Evolutionary conservation across 2,888 invertebrate genomes (phyloP), one percentile per base, ranked within the genome.

Genomic region (Petrophora chlorosata): DNA sequence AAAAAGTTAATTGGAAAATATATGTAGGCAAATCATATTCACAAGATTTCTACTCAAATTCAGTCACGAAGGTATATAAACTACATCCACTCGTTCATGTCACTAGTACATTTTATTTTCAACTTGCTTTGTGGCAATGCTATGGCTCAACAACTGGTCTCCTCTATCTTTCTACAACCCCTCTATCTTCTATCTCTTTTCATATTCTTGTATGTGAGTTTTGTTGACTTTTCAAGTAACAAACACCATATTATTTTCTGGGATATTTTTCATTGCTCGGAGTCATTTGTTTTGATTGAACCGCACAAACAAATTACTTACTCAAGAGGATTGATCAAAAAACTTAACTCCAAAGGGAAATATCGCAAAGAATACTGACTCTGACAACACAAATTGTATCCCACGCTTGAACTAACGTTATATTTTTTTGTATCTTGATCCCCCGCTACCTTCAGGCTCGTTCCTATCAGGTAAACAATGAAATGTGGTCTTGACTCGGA

Each of bases 391-490:
- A 66, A 60, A 61, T 56, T 25, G 54, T 53, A 67, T 61, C 70
- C 63, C 64, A 56, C 71, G 78, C 79, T 82, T 85, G 69, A 77
- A 92, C 92, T 92, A 92, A 92, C 91, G 79, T 76, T 90, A 68
- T 49, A 39, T 50, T 49, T 85, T 82, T 86, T 90, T 92, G 88
- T 90, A 90, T 87, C 83, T 88, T 77, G 68, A 89, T n/a, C 92
- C 92, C 91, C 92, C 92, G 94, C 94, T 92, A 92, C 92, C 92
- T 92, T 92, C 94, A 94, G 94, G 94, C 94, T 94, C 95, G 92
- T 94, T 95, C 93, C 92, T 95, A 92, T 94, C 95, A 95, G 95
- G 95, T 95, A 95, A 95, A 94, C 93, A 93, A 79, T 73, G 76
- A 82, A 68, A 79, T 75, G 82, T 83, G 76, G 79, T 84, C 82